phyloP scores from a whole-genome alignment of 1,140 invertebrate species.

The Sitophilus oryzae region DNA sequence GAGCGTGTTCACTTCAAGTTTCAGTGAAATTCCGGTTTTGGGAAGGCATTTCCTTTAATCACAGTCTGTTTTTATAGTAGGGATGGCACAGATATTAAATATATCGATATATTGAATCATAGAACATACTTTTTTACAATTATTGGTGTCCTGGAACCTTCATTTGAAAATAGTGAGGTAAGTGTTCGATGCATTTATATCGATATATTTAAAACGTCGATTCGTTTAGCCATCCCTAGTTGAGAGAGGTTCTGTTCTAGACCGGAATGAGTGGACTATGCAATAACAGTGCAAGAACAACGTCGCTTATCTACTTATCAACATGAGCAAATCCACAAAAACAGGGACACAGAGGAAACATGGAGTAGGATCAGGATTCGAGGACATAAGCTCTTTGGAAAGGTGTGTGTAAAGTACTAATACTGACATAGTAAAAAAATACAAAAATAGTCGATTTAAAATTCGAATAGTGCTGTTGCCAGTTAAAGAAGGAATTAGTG shows the following conservation, averaged over 20 bases:
- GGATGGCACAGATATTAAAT: too few species aligned
- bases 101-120: too few species aligned
- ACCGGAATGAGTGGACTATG: constrained; percentile 34
- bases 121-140: too few species aligned
- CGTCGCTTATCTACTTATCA: constrained; percentile 33
- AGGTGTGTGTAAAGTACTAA: not conserved
- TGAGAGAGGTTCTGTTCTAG: not conserved
- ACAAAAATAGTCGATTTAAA: not conserved
- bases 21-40: constrained; percentile 33
- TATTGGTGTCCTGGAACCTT: too few species aligned
- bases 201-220: too few species aligned
- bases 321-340: constrained; percentile 43
- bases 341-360: constrained; percentile 35
- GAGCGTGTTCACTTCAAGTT: constrained; percentile 28
- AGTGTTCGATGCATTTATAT: too few species aligned
- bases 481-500: too few species aligned
- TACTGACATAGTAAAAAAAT: not conserved
- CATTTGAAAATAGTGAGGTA: too few species aligned
- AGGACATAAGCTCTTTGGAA: not conserved
- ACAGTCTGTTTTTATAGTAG: constrained; percentile 46
- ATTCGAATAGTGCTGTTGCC: not conserved
- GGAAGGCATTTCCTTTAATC: constrained; percentile 46
- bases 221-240: too few species aligned
- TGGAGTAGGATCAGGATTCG: too few species aligned
- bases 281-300: constrained; percentile 42